Evolutionary conservation across 2,797 vertebrate species (phyloP), one percentile per base, ranked within the genome.

Genomic region (Melanotaenia trifasciata): DNA sequence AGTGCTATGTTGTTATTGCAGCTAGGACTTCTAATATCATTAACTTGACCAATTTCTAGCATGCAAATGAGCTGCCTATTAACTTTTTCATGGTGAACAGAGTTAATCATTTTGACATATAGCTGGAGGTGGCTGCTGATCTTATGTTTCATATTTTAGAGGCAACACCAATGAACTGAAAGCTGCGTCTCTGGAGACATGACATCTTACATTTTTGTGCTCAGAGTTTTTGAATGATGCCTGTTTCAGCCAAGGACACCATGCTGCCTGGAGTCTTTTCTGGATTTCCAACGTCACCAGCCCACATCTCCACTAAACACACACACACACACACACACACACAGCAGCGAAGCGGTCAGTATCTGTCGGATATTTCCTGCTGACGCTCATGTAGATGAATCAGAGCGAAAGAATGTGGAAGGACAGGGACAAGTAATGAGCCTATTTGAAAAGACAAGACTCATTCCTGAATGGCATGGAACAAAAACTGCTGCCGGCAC

Each of bases 321-420:
- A 72, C 50, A 53, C 74, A 70, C 58, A 6, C 75, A 51, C 57
- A 6, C 75, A 51, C 57, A 7, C 76, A 51, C 58, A 72, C 50
- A 53, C 74, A 70, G 78, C 30, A 40, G 50, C 67, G 70, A 1
- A 56, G 30, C 33, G 13, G 51, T 76, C 72, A 70, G 81, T 74
- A 36, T 67, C 73, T 79, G 77, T 78, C 77, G 70, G 62, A 83
- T 77, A 58, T 75, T 53, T 72, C 81, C 66, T 16, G 35, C 82
- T 85, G 86, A 76, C 77, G 78, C 72, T 82, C 78, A 75, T 71
- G 62, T 58, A 58, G 83, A 85, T 87, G 83, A 87, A 87, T 83
- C 79, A 70, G 75, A 84, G 84, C 54, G 56, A 78, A 58, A 74
- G 58, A 26, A 86, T 60, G 51, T 50, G 53, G 71, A 81, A 77